Evolutionary conservation across 2,888 invertebrate species (phyloP).

Genomic region (Leptopilina myrica): DNA sequence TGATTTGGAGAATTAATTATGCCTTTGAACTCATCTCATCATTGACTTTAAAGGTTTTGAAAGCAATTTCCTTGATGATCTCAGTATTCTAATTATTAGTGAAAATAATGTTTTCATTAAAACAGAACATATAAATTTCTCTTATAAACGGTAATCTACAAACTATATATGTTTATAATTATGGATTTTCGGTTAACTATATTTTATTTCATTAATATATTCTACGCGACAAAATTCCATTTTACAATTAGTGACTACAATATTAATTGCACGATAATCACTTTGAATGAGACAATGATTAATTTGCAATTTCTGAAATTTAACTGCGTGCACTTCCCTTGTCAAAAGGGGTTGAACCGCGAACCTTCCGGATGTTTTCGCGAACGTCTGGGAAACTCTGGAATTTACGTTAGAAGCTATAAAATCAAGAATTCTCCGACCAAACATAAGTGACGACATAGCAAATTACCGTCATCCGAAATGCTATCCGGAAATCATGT

Average conservation of each 20-base stretch:
- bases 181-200: too few relatives aligned
- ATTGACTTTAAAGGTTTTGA: too few relatives aligned
- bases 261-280: background rate
- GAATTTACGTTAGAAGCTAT: constrained; percentile 32
- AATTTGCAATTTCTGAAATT: constrained; percentile 1
- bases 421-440: constrained; percentile 17
- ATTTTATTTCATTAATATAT: background rate
- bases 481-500: constrained; percentile 29
- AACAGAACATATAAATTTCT: too few relatives aligned
- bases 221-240: background rate
- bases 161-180: too few relatives aligned
- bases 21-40: too few relatives aligned
- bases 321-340: constrained; percentile 6
- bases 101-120: too few relatives aligned
- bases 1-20: too few relatives aligned
- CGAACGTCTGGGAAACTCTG: constrained; percentile 9
- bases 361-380: constrained; percentile 35
- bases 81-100: too few relatives aligned
- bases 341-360: constrained; percentile 32
- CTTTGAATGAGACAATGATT: background rate
- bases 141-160: too few relatives aligned
- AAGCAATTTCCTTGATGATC: too few relatives aligned
- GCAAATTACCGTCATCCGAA: constrained; percentile 20
- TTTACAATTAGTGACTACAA: background rate
- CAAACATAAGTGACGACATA: constrained; percentile 1